Evolutionary conservation across 1,140 invertebrate species (phyloP), one percentile per base, ranked within the genome.

Genomic region (Drosophila parvula): DNA sequence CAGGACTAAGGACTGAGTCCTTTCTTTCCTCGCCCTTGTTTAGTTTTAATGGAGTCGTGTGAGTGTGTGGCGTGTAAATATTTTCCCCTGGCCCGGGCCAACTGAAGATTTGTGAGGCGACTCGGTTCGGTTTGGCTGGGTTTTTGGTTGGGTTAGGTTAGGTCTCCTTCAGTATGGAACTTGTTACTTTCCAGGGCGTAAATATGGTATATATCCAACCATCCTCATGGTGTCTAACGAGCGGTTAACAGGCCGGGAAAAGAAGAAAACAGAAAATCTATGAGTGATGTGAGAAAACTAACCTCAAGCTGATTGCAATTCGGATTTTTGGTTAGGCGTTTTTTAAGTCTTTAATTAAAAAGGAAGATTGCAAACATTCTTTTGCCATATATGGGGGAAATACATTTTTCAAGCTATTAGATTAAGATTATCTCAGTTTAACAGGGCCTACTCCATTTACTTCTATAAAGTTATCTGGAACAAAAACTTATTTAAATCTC

Each of bases 41-140:
- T 74, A 75, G 38, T 75, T 86, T 82, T 82, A 82, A 82, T 88
- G 73, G 79, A 85, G 82, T 86, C 82, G 81, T 78, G 68, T 0
- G 48, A 12, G 9, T 51, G 68, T 81, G 78, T 60, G 74, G 74
- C 68, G 74, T 67, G 78, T 74, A 85, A 81, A 85, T 86, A 85
- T 82, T 85, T 69, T 59, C 60, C 63, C 57, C 69, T 62, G 55
- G 11, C 55, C 55, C 38, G 34, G 41, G 32, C 43, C 32, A 59
- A 32, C 43, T 62, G 70, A 75, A 63, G 70, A 71, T 79, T 76
- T 71, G 51, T 81, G 61, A 47, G 62, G 41, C 50, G 51, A 67
- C 64, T 70, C 50, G 62, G 38, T 47, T 70, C 34, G 16, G 61
- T 58, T 68, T 18, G 32, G 51, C 27, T 70, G 56, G 45, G 57